Conservation (phyloP, 2,888 invertebrate species). For the Drosophila gaucha region DNA sequence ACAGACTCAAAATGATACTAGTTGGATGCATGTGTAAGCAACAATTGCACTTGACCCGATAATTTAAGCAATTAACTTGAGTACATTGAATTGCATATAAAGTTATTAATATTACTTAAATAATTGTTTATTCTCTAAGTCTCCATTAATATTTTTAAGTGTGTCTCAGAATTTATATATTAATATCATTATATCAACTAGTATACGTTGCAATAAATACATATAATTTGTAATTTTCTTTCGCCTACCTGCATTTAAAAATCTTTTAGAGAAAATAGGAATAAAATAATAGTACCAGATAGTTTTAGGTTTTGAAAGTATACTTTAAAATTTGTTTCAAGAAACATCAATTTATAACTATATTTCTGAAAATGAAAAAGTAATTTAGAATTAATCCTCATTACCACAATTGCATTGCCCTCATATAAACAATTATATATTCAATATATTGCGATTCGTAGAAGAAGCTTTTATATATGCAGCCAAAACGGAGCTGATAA, state of each 20-base stretch:
- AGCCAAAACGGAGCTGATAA: slow-evolving; percentile 36
- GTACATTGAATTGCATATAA: slow-evolving; percentile 1
- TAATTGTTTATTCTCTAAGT: neutral
- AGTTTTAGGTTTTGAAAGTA: too few relatives aligned
- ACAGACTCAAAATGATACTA: neutral
- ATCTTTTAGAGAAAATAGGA: too few relatives aligned
- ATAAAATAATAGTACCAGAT: too few relatives aligned
- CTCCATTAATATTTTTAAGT: neutral
- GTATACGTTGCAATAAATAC: too few relatives aligned
- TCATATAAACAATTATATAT: neutral
- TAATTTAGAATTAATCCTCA: too few relatives aligned
- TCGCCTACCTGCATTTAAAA: too few relatives aligned
- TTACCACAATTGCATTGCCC: too few relatives aligned
- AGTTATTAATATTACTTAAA: neutral
- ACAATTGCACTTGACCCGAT: slow-evolving; percentile 21
- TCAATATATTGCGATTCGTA: neutral
- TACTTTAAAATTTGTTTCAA: too few relatives aligned
- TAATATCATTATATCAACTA: too few relatives aligned
- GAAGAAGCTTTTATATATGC: slow-evolving; percentile 33
- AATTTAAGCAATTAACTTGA: neutral
- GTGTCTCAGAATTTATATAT: neutral
- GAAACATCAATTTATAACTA: too few relatives aligned
- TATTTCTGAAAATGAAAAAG: too few relatives aligned
- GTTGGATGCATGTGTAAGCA: slow-evolving; percentile 18
- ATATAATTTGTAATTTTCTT: too few relatives aligned